These are phyloP conservation scores for Molothrus ater DNA, from an alignment of 2,797 vertebrate species.

Conservation along the genomic window DNA sequence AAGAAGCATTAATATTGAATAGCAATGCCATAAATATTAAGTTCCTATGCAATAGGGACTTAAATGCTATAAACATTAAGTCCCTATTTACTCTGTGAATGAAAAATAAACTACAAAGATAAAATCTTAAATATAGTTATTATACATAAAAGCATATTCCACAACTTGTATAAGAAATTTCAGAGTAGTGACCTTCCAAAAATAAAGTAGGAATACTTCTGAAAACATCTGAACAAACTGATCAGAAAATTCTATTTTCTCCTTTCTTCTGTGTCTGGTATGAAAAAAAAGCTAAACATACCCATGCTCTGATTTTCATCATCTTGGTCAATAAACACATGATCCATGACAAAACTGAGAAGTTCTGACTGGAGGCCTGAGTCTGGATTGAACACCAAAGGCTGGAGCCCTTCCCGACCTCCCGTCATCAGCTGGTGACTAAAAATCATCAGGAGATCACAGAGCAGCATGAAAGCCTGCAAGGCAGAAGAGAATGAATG, in stretches of 20 bases:
- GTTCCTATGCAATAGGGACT: background rate
- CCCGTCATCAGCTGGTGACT: conserved; percentile 94
- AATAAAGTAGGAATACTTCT: background rate
- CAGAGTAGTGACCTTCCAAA: background rate
- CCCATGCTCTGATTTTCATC: conserved; percentile 99
- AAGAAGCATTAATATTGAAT: background rate
- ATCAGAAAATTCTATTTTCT: background rate
- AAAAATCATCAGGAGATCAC: conserved; percentile 99
- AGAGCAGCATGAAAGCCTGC: conserved; percentile 98
- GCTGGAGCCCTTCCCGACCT: conserved; percentile 91
- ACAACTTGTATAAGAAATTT: background rate
- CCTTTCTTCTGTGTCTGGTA: background rate
- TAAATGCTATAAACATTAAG: background rate
- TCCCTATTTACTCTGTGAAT: background rate
- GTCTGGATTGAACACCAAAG: conserved; percentile 96
- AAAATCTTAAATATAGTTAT: background rate
- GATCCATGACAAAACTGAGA: conserved; percentile 97
- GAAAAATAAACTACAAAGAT: background rate
- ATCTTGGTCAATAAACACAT: conserved; percentile 98
- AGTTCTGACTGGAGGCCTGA: conserved; percentile 94
- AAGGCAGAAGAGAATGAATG: conserved; percentile 35
- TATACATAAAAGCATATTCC: background rate
- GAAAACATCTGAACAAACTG: background rate
- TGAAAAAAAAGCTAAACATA: conserved; percentile 55
- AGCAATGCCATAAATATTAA: background rate